Evolutionary conservation across 2,888 invertebrate species (phyloP).

Genomic region (Endomychus coccineus): DNA sequence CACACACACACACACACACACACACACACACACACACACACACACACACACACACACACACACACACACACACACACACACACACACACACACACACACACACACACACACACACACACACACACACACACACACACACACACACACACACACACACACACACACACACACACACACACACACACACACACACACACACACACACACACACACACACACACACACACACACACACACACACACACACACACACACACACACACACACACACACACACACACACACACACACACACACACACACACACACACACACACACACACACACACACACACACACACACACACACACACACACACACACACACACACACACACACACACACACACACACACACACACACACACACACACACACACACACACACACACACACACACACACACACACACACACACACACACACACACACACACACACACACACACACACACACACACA

Average conservation of each 20-base stretch:
- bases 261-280: conserved; percentile 12
- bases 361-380: conserved; percentile 3
- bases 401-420: conserved; percentile 13
- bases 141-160: conserved; percentile 14
- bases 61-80: conserved; percentile 7
- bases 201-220: conserved; percentile 13
- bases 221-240: conserved; percentile 8
- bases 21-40: conserved; percentile 13
- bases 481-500: conserved; percentile 6
- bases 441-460: conserved; percentile 5
- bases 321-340: conserved; percentile 9
- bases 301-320: conserved; percentile 4
- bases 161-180: conserved; percentile 6
- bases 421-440: conserved; percentile 4
- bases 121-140: conserved; percentile 5
- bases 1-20: conserved; percentile 12
- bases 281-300: conserved; percentile 10
- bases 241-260: conserved; percentile 4
- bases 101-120: conserved; percentile 4
- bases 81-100: conserved; percentile 13
- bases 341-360: conserved; percentile 13
- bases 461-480: conserved; percentile 14
- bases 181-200: conserved; percentile 6
- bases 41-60: conserved; percentile 3
- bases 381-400: conserved; percentile 7